Evolutionary conservation across 2,113 vertebrate genomes (phyloP).

Genomic region (Onychostruthus taczanowskii): DNA sequence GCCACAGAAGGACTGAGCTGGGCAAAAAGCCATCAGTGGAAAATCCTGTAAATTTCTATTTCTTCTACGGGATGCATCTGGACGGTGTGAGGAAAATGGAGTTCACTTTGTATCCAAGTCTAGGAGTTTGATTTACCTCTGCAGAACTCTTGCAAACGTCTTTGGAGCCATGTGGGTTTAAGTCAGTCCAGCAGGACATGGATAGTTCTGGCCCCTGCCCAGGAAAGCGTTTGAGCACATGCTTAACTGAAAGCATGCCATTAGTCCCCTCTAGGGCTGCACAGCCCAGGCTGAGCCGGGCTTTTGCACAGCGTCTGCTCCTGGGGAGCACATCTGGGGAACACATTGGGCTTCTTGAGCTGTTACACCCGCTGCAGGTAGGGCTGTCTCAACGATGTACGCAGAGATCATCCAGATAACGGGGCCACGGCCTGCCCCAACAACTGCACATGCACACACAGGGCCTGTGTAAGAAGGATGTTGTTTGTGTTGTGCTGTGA

Average conservation of each 20-base stretch:
- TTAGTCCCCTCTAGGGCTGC: background rate
- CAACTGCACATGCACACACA: background rate
- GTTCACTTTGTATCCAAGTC: conserved; percentile 16
- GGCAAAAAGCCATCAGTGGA: background rate
- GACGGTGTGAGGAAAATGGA: background rate
- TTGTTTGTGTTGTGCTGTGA: background rate
- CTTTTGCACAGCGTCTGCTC: background rate
- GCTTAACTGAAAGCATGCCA: conserved; percentile 3
- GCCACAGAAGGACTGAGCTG: background rate
- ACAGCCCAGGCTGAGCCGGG: background rate
- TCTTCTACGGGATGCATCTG: conserved; percentile 15
- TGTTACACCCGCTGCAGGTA: background rate
- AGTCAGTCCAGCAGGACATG: background rate
- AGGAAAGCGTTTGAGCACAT: conserved; percentile 35
- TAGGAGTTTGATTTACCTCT: conserved; percentile 27
- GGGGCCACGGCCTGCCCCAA: background rate
- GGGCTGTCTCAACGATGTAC: background rate
- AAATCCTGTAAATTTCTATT: background rate
- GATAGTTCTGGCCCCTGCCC: background rate
- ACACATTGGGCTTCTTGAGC: background rate
- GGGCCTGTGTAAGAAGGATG: background rate
- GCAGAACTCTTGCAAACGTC: background rate
- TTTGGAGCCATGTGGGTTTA: conserved; percentile 15
- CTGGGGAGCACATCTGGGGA: conserved; percentile 58
- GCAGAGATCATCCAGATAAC: background rate